phyloP scores from a whole-genome alignment of 2,113 vertebrate genomes.

The Pleuronectes platessa region DNA sequence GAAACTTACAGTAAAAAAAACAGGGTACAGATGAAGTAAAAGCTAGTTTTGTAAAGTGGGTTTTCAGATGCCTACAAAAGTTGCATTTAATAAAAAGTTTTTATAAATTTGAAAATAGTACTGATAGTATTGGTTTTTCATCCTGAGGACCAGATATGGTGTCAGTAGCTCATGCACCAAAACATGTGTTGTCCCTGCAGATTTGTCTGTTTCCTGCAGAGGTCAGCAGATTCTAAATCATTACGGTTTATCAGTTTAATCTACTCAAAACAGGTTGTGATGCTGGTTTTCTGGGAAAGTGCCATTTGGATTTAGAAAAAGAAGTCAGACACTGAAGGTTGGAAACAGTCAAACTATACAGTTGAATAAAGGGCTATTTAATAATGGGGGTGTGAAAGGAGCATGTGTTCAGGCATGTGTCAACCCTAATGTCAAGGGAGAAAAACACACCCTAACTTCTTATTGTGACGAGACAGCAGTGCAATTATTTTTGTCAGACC shows the following conservation, averaged over 20 bases:
- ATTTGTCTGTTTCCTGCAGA: neutral
- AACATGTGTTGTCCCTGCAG: too few relatives aligned
- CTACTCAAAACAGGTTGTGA: neutral
- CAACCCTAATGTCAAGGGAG: neutral
- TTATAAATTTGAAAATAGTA: neutral
- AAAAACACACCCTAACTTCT: neutral
- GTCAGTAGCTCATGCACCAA: too few relatives aligned
- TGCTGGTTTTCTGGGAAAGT: neutral
- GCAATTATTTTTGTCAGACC: neutral
- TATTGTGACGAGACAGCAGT: neutral
- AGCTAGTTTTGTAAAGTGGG: too few relatives aligned
- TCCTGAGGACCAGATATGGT: too few relatives aligned
- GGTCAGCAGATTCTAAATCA: neutral
- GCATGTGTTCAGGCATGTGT: neutral
- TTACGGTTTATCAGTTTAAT: too few relatives aligned
- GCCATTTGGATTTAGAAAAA: neutral
- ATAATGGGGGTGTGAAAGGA: neutral
- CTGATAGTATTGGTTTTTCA: too few relatives aligned
- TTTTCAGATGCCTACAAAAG: too few relatives aligned
- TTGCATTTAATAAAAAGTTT: too few relatives aligned
- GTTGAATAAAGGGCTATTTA: neutral
- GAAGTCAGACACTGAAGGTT: neutral
- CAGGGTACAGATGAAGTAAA: too few relatives aligned
- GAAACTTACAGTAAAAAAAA: too few relatives aligned
- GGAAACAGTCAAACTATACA: neutral